A percentile compares a stretch with the other conserved stretches of the same genome.
Conservation (phyloP, 2,113 vertebrate species). For the Bos taurus region DNA sequence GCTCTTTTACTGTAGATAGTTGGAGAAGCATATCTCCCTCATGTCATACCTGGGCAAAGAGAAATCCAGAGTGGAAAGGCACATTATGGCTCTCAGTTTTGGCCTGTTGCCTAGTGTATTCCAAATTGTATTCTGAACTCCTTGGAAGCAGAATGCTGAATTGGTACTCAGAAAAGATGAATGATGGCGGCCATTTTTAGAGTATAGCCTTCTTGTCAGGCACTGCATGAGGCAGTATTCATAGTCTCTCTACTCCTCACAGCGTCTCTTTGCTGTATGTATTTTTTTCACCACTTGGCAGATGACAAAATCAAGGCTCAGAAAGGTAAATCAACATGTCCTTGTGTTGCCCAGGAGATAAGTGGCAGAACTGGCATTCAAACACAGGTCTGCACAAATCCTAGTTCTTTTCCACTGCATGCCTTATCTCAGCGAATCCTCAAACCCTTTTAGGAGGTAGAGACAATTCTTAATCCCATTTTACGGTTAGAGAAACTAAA, state of each 20-base stretch:
- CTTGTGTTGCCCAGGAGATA: not conserved
- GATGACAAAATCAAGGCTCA: not conserved
- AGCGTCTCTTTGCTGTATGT: not conserved
- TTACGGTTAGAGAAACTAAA: not conserved
- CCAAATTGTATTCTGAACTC: not conserved
- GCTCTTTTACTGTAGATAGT: not conserved
- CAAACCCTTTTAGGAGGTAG: not conserved
- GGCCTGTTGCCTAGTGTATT: not conserved
- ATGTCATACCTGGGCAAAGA: not conserved
- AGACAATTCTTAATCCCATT: not conserved
- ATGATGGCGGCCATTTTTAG: not conserved
- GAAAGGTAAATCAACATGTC: not conserved
- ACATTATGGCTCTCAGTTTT: not conserved
- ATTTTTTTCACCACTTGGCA: not conserved
- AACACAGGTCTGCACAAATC: not conserved
- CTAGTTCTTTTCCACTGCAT: not conserved
- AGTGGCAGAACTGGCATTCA: not conserved
- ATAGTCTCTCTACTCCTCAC: not conserved
- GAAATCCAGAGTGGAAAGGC: not conserved
- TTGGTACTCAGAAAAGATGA: not conserved
- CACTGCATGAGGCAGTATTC: not conserved
- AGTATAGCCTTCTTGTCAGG: not conserved
- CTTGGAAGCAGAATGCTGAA: not conserved
- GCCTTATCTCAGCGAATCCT: not conserved
- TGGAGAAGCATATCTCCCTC: not conserved